Base-by-base conservation (phyloP, 2,113 vertebrate genomes). In the Plestiodon gilberti region DNA sequence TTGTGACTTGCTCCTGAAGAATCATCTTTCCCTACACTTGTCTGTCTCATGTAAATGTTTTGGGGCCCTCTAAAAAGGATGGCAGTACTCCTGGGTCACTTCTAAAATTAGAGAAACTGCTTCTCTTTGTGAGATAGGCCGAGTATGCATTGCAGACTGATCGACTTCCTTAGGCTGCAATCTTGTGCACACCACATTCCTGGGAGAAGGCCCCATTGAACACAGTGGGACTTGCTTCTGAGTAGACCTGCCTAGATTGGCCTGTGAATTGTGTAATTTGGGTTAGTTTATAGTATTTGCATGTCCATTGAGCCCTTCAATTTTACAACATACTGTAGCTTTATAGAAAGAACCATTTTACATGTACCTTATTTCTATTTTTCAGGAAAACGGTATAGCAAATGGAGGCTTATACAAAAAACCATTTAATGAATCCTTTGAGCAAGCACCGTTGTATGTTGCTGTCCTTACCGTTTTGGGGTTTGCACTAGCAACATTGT, bases 401-500 rank as follows among this genome's bases (percentile, higher is more conserved):
- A 95, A 96, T 0, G 93, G 94, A 65, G 88, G 85, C 35, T 48
- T 93, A 89, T 95, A 93, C 91, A 96, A 96, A 82, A 94, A 92
- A 81, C 87, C 89, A 52, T 93, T 92, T 84, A 93, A 93, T 61
- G 98, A 98, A 92, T 93, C 95, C 65, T 98, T 98, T 95, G 98
- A 98, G 57, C 96, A 98, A 93, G 95, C 98, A 11, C 98, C 98
- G n/a, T 96, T 98, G 93, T 97, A 98, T 57, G 97, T 98, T 85
- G 96, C 97, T 33, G 97, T 99, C 88, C 87, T 99, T 85, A 99
- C 98, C 65, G 98, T 98, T 90, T 74, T 99, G 94, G 97, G 97
- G 74, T 99, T 97, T 94, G 97, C 97, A 87, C 96, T 99, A 83
- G 98, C 97, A 94, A 98, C 97, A 6, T 90, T 99, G 73, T 99